phyloP scores from a whole-genome alignment of 2,888 invertebrate genomes.

The Biston betularia region DNA sequence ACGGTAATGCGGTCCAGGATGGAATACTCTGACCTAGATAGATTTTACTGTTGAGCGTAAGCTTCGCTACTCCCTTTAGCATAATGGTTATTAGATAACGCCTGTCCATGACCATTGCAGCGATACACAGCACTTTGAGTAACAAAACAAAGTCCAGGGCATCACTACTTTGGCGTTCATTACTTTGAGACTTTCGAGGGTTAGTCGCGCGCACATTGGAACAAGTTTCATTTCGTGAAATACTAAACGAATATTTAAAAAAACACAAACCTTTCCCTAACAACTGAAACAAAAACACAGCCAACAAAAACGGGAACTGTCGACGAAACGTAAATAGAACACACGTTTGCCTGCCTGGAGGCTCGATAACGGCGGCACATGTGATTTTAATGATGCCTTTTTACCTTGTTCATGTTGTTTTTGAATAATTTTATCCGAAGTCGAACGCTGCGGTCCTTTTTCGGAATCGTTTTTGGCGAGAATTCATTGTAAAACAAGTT shows the following conservation, averaged over 20 bases:
- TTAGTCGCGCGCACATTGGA: no score
- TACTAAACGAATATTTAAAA: not conserved
- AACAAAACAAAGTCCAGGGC: no score
- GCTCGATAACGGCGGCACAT: slow-evolving; percentile 23
- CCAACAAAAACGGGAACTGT: slow-evolving; percentile 4
- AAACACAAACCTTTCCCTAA: not conserved
- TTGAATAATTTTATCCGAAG: slow-evolving; percentile 26
- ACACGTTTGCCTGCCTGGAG: slow-evolving; percentile 13
- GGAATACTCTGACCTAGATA: no score
- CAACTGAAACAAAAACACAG: not conserved
- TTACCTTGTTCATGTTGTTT: slow-evolving; percentile 26
- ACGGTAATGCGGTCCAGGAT: no score
- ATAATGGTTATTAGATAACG: no score
- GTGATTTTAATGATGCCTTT: slow-evolving; percentile 33
- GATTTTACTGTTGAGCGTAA: no score
- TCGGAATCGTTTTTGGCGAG: not conserved
- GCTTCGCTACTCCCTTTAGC: no score
- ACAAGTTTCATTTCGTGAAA: not conserved
- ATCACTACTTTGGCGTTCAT: no score
- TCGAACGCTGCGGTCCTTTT: slow-evolving; percentile 7
- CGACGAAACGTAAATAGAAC: slow-evolving; percentile 18
- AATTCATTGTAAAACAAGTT: not conserved
- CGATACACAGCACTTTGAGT: no score
- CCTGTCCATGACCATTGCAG: no score
- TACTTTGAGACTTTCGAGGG: no score